Base-by-base conservation (phyloP, 2,888 invertebrate genomes). In the Theretra japonica region DNA sequence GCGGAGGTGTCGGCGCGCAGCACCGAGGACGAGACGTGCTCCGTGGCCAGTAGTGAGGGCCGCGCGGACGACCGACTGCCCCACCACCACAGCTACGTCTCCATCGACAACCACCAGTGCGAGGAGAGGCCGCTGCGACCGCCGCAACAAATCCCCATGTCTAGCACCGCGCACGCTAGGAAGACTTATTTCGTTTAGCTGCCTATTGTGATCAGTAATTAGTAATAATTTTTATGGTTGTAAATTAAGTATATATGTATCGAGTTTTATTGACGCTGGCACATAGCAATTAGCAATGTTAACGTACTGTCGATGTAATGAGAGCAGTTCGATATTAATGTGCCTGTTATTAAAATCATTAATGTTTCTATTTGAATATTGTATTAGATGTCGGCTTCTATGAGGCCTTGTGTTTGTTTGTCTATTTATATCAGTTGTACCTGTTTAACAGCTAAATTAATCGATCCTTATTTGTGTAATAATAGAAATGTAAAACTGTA, bases 21-120 rank as follows among this genome's bases (percentile, higher is more conserved):
- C 75, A 95, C 96, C 70, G 96, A 96, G 88, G 95, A 96, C 85
- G 96, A 96, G 89, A 95, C 95, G 73, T 95, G 96, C 76, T 95
- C 95, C 6, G 93, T 94, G 76, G 94, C 94, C 62, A 94, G 94
- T 79, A 94, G 94, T 79, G 96, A 95, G 75, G 95, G 95, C 77
- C 94, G 95, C 25, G 93, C 93, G 53, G 94, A 94, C 74, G 94
- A 94, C 77, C 90, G 94, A 21, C 84, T 94, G 72, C 95, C 95
- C 62, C 95, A 95, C 79, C 95, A 95, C 78, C 95, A 95, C 79
- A 95, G 95, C 78, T 96, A 96, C 83, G 95, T 95, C 68, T 94
- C 94, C 70, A 95, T 95, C 78, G 95, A 95, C 80, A 95, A 94
- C 77, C 94, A 94, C 75, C 94, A 94, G 77, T 93, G 94, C 74